Base-by-base conservation (phyloP, 2,797 vertebrate species). In the Pseudomugil tenellus region DNA sequence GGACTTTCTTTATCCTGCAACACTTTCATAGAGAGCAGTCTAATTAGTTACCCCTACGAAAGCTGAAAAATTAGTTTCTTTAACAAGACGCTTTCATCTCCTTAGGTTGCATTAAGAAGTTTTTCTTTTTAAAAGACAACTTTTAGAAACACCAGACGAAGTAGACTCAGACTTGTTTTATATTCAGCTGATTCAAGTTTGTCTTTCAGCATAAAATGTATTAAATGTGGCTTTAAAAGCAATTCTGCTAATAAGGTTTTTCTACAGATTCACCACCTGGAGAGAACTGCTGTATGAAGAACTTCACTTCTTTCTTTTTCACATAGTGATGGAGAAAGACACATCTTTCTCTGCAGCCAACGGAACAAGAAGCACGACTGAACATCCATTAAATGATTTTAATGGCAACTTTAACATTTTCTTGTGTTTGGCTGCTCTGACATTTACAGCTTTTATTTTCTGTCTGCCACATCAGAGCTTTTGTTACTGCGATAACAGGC, bases 71-170 rank as follows among this genome's bases (percentile, higher is more conserved):
- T 68, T 64, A 31, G 53, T 62, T 67, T 73, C 65, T 84, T 74
- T 89, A 86, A 84, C 72, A 74, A 86, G 70, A 54, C 67, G 28
- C 77, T 87, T 79, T 86, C 72, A 84, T 83, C 77, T 83, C 56
- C 56, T 67, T 46, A 10, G 74, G 77, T 89, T 83, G 49, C 63
- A 71, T 39, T 39, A 59, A 70, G 77, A 67, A 72, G 67, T 87
- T 80, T 31, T 31, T 31, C 6, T 31, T 31, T 31, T 31, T 31
- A 68, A 54, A 46, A 60, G 67, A 52, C 16, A 58, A 51, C 70
- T 55, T 79, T 74, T 53, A 72, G 58, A 81, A 76, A 80, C 67
- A 77, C 77, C 72, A 77, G 54, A 31, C 46, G 65, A 78, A 62
- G 66, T 77, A 39, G 67, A 49, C 32, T 19, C 35, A 76, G 80